Evolutionary conservation across 2,797 vertebrate species (phyloP).

Genomic region (Pangasius krempfi): DNA sequence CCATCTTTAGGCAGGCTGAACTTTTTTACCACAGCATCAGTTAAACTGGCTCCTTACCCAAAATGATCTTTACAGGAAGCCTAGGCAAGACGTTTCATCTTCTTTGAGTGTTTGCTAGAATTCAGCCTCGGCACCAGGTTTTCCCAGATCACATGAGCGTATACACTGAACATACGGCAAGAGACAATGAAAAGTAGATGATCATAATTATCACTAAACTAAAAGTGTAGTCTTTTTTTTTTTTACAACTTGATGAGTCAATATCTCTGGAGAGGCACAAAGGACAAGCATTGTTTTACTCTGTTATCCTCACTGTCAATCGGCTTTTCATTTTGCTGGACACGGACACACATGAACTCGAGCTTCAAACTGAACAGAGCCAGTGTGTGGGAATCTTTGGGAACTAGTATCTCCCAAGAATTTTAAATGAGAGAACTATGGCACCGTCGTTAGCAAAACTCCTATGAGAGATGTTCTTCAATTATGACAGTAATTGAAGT

Average conservation of each 20-base stretch:
- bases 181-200: not conserved
- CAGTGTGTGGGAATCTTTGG: not conserved
- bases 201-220: not conserved
- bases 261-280: not conserved
- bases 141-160: not conserved
- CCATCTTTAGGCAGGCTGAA: not conserved
- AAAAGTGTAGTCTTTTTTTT: not conserved
- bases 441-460: not conserved
- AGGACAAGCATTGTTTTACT: not conserved
- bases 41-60: too few relatives aligned
- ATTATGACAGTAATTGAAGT: not conserved
- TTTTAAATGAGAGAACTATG: not conserved
- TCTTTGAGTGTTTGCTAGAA: not conserved
- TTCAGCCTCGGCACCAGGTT: not conserved
- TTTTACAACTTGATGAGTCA: not conserved
- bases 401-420: not conserved
- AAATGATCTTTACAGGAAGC: not conserved
- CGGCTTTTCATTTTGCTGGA: not conserved
- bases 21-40: not conserved
- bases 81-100: not conserved
- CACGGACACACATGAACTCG: not conserved
- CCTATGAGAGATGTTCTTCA: not conserved
- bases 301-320: not conserved
- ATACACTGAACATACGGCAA: not conserved
- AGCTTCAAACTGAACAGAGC: not conserved